phyloP scores from a whole-genome alignment of 2,888 invertebrate species.

The Tortricodes alternella region DNA sequence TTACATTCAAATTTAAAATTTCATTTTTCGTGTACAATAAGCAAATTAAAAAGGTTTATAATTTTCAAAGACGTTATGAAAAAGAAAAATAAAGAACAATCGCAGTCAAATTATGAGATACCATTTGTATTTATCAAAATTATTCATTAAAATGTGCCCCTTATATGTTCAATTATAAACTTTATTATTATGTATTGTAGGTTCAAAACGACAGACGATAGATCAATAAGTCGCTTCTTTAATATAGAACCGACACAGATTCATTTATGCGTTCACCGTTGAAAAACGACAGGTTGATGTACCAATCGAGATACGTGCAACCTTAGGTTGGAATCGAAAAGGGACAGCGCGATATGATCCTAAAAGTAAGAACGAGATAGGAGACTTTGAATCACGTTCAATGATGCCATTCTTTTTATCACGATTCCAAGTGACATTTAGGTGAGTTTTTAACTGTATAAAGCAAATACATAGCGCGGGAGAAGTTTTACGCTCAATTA shows the following conservation, averaged over 20 bases:
- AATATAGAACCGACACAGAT: background rate
- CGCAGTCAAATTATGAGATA: too few relatives aligned
- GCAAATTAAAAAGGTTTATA: too few relatives aligned
- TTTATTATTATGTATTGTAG: background rate
- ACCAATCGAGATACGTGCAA: constrained; percentile 56
- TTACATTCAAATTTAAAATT: too few relatives aligned
- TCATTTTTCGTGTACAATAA: too few relatives aligned
- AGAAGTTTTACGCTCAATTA: constrained; percentile 39
- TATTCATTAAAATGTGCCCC: background rate
- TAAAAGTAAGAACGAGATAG: constrained; percentile 41
- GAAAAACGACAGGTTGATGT: constrained; percentile 56
- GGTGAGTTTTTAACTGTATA: constrained; percentile 33
- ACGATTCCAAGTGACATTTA: constrained; percentile 45
- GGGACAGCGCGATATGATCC: constrained; percentile 40
- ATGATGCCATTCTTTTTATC: constrained; percentile 45
- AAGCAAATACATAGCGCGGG: constrained; percentile 25
- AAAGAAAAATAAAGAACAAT: too few relatives aligned
- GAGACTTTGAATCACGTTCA: constrained; percentile 34
- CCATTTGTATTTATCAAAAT: too few relatives aligned
- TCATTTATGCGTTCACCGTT: constrained; percentile 7
- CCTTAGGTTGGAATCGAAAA: constrained; percentile 44
- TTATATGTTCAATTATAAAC: background rate
- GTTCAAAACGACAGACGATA: background rate
- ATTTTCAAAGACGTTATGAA: background rate
- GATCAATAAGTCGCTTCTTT: background rate